These are phyloP conservation scores for Mantis religiosa DNA, from an alignment of 2,888 invertebrate species.

Conservation along the genomic window DNA sequence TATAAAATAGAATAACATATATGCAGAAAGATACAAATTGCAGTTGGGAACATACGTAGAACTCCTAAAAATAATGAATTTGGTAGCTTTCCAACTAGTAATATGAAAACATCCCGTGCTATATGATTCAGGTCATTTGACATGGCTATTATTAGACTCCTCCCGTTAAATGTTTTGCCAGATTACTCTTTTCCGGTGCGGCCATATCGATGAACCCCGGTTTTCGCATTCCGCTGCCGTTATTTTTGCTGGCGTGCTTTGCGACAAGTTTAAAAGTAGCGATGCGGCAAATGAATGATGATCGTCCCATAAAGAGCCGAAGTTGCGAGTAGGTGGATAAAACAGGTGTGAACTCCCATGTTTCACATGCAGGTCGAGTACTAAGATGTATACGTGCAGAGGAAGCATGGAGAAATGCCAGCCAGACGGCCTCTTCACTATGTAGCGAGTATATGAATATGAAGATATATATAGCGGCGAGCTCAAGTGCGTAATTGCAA, in stretches of 20 bases:
- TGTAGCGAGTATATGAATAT: not conserved
- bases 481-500: conserved; percentile 20
- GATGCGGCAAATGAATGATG: conserved; percentile 16
- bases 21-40: not conserved
- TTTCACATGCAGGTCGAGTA: conserved; percentile 7
- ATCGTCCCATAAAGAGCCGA: not conserved
- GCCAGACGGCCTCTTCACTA: not conserved
- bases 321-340: not conserved
- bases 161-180: not conserved
- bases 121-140: not conserved
- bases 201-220: not conserved
- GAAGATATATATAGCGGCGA: conserved; percentile 12
- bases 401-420: conserved; percentile 6
- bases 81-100: not conserved
- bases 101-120: not conserved
- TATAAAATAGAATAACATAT: too few relatives aligned
- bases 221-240: not conserved
- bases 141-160: not conserved
- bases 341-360: conserved; percentile 20
- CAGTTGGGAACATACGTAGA: not conserved
- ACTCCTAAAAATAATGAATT: not conserved
- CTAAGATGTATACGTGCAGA: not conserved
- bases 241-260: conserved; percentile 22
- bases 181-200: not conserved
- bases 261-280: conserved; percentile 26